These are phyloP conservation scores for Leptinotarsa defecta DNA, from an alignment of 1,140 invertebrate species.

Conservation along the genomic window DNA sequence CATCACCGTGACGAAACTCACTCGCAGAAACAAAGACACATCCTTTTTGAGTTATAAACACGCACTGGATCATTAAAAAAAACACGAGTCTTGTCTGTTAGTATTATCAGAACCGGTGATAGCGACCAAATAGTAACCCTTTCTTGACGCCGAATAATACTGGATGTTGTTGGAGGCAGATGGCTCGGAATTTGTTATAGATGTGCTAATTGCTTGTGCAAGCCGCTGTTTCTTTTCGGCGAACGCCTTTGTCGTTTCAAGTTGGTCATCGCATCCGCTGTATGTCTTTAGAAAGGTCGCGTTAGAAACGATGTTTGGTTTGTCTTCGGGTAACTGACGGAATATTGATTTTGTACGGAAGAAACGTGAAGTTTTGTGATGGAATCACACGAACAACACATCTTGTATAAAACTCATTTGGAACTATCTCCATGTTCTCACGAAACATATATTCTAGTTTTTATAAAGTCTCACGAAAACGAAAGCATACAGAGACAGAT, in stretches of 20 bases:
- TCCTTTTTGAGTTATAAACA: constrained; percentile 32
- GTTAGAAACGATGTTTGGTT: constrained; percentile 13
- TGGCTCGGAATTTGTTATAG: constrained; percentile 53
- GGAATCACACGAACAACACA: too few relatives aligned
- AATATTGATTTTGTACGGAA: neutral
- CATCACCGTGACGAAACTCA: constrained; percentile 32
- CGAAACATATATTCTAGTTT: too few relatives aligned
- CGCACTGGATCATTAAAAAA: constrained; percentile 14
- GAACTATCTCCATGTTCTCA: too few relatives aligned
- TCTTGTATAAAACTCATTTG: too few relatives aligned
- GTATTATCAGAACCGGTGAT: constrained; percentile 37
- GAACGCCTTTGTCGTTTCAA: constrained; percentile 35
- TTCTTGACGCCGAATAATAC: constrained; percentile 17
- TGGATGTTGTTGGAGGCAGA: constrained; percentile 36
- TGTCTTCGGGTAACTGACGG: constrained; percentile 20
- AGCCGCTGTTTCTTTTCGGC: constrained; percentile 50
- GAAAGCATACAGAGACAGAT: too few relatives aligned
- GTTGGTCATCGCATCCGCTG: constrained; percentile 34
- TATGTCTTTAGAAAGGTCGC: constrained; percentile 39
- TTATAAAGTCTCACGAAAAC: too few relatives aligned
- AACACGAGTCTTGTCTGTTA: constrained; percentile 39
- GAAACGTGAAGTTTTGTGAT: neutral
- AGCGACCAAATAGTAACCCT: constrained; percentile 27
- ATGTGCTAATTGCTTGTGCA: constrained; percentile 52
- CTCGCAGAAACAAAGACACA: constrained; percentile 33